Conservation (phyloP, 2,888 invertebrate species). For the Calliscelio sp. region DNA sequence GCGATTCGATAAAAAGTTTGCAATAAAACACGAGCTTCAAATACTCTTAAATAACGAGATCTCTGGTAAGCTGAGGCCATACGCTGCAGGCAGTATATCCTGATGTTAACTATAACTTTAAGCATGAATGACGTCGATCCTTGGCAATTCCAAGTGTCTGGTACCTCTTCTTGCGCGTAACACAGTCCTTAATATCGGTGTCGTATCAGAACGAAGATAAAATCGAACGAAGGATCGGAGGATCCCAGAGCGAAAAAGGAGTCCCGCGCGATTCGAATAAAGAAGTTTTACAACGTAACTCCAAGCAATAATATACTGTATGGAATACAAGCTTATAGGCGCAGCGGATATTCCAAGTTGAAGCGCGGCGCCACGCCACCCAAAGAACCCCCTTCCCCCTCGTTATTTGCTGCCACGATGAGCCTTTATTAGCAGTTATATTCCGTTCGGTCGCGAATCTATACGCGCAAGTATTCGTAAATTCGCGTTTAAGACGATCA, state of each 20-base stretch:
- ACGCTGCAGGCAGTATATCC: conserved; percentile 28
- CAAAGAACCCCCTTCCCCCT: conserved; percentile 84
- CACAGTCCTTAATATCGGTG: conserved; percentile 64
- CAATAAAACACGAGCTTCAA: conserved; percentile 54
- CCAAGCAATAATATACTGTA: conserved; percentile 82
- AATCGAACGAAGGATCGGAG: conserved; percentile 46
- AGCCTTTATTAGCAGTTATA: conserved; percentile 85
- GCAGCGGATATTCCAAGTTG: conserved; percentile 80
- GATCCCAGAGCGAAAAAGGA: conserved; percentile 16
- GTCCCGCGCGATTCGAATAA: conserved; percentile 73
- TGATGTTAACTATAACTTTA: conserved; percentile 55
- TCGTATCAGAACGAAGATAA: conserved; percentile 68
- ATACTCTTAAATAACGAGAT: conserved; percentile 57
- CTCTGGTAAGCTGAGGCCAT: conserved; percentile 40
- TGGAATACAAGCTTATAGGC: conserved; percentile 80
- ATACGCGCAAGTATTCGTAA: conserved; percentile 85
- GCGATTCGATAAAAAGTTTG: conserved; percentile 31
- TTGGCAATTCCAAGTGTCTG: conserved; percentile 36
- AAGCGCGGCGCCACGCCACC: conserved; percentile 84
- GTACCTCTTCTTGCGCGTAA: conserved; percentile 59
- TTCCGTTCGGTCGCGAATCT: conserved; percentile 85
- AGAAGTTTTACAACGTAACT: conserved; percentile 82
- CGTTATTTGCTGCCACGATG: conserved; percentile 85
- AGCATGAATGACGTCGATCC: conserved; percentile 60
- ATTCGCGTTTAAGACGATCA: conserved; percentile 82